Base-by-base conservation (phyloP, 2,113 vertebrate species). In the Plotosus lineatus region DNA sequence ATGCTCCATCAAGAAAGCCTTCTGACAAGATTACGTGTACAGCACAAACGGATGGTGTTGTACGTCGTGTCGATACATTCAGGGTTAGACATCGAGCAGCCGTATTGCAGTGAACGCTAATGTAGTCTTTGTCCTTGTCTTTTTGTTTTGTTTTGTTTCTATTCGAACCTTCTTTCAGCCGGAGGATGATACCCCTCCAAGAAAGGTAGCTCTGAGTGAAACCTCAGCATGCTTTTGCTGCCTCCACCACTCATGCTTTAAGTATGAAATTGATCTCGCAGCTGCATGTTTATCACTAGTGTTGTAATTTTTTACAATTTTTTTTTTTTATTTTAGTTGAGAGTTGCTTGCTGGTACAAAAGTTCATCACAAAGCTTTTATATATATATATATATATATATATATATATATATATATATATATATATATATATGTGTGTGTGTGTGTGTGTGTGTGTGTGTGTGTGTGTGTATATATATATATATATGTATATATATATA, bases 111-210 rank as follows among this genome's bases (percentile, higher is more conserved):
- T 55, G 33, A 17, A 12, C 19, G 69, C 44, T 74, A 56, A 21
- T 11, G 4, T 48, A 50, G 36, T 73, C 73, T 75, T 65, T 72
- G 23, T 63, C 33, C 38, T 31, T 72, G 31, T 87, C 48, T 83
- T 75, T 87, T 85, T 61, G 82, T 79, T 86, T 63, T 44, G 82
- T 75, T 87, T 85, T 61, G 82, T 79, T 86, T 63, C 87, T 66
- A 28, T 48, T 86, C 74, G 85, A 86, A 55, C 53, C 81, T 44
- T 80, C 77, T 83, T 89, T 33, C 82, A 93, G 92, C 88, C 85
- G 17, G 93, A 92, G 86, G 92, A 94, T 33, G 89, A 92, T 80
- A 82, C 86, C 36, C 80, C 81, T 66, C 78, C 82, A 77, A 85
- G 79, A 78, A 90, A 93, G 92, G 92, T 92, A 93, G 83, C 73